phyloP scores from a whole-genome alignment of 1,140 invertebrate genomes.

The Saccostrea glomerata region DNA sequence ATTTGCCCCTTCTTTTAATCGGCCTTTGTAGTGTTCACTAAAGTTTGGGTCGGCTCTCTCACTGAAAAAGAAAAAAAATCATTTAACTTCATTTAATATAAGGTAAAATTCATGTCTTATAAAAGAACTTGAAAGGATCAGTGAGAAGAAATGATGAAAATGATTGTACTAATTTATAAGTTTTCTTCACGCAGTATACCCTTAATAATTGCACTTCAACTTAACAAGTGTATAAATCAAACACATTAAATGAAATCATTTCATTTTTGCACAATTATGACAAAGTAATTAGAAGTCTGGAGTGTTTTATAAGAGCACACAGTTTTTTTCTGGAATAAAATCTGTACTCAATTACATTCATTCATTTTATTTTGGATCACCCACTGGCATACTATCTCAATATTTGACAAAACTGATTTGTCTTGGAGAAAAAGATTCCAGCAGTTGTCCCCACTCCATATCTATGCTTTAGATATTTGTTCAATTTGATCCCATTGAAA shows the following conservation, averaged over 20 bases:
- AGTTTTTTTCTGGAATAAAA: background rate
- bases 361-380: background rate
- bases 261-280: background rate
- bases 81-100: too few relatives aligned
- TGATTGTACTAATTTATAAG: background rate
- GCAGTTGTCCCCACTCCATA: background rate
- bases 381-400: background rate
- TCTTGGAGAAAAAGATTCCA: background rate
- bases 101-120: too few relatives aligned
- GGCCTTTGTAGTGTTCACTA: conserved; percentile 79
- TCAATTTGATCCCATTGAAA: conserved; percentile 32
- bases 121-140: too few relatives aligned
- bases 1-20: conserved; percentile 93
- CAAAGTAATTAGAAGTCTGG: background rate
- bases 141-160: too few relatives aligned
- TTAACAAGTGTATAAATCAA: background rate
- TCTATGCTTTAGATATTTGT: background rate
- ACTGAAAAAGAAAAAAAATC: conserved; percentile 62
- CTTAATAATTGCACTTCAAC: background rate
- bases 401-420: background rate
- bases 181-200: background rate
- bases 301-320: background rate
- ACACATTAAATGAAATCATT: background rate
- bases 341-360: background rate
- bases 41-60: conserved; percentile 73